These are phyloP conservation scores for Galeopsomyia nigrocyanea DNA, from an alignment of 2,888 invertebrate genomes.

Conservation along the genomic window DNA sequence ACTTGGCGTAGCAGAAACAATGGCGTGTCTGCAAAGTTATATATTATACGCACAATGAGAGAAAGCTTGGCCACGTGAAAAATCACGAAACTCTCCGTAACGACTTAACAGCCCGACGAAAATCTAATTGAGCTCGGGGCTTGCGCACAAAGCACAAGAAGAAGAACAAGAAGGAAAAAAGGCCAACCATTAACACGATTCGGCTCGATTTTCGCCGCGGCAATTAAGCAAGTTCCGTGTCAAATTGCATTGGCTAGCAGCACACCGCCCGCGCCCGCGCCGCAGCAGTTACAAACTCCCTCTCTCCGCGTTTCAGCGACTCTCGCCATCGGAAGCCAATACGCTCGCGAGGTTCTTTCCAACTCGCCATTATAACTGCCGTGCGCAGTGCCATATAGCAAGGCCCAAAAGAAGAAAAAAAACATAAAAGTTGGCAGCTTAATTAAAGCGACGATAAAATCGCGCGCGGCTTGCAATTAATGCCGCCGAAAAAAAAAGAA, in stretches of 20 bases:
- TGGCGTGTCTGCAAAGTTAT: too few species aligned
- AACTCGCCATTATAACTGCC: neutral
- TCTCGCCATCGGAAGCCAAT: slow-evolving; percentile 36
- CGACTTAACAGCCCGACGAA: too few species aligned
- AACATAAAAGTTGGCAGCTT: slow-evolving; percentile 10
- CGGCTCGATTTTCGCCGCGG: slow-evolving; percentile 13
- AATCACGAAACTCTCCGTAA: too few species aligned
- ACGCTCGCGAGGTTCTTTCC: neutral
- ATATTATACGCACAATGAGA: too few species aligned
- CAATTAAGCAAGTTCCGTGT: slow-evolving; percentile 31
- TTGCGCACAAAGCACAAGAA: too few species aligned
- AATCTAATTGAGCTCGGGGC: too few species aligned
- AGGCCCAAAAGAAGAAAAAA: neutral
- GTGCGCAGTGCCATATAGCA: too few species aligned
- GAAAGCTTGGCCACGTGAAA: too few species aligned
- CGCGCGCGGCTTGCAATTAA: slow-evolving; percentile 26
- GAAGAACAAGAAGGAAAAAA: slow-evolving; percentile 1
- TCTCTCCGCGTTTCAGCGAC: neutral
- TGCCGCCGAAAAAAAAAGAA: neutral
- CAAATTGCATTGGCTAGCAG: slow-evolving; percentile 23
- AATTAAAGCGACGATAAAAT: slow-evolving; percentile 31
- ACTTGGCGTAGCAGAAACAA: too few species aligned
- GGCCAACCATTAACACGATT: slow-evolving; percentile 3
- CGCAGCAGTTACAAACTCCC: slow-evolving; percentile 4
- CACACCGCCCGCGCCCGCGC: neutral